Evolutionary conservation across 2,888 invertebrate species (phyloP).

Genomic region (Gymnoscelis rufifasciata): DNA sequence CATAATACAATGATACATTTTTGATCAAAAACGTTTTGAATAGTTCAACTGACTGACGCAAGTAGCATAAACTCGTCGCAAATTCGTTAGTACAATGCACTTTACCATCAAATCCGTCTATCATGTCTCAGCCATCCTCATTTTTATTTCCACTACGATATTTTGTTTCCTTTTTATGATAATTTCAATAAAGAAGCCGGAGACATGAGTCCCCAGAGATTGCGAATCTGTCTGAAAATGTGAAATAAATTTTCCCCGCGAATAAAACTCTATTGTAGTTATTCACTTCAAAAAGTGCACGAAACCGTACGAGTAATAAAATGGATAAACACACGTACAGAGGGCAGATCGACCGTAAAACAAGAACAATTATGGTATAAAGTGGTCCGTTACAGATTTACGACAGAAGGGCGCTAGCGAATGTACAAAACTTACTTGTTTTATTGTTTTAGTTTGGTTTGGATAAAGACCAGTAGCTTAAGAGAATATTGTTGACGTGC

Average conservation of each 20-base stretch:
- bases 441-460: conserved; percentile 23
- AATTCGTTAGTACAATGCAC: conserved; percentile 28
- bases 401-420: conserved; percentile 28
- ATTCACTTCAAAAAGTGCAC: conserved; percentile 24
- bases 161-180: conserved; percentile 30
- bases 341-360: conserved; percentile 35
- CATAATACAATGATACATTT: background rate
- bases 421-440: conserved; percentile 24
- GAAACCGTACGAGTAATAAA: conserved; percentile 30
- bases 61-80: too few species aligned
- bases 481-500: conserved; percentile 11
- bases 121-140: conserved; percentile 18
- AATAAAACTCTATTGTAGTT: conserved; percentile 26
- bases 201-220: conserved; percentile 24
- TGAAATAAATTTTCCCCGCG: conserved; percentile 25
- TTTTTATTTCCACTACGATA: conserved; percentile 23
- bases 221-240: conserved; percentile 26
- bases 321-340: conserved; percentile 31
- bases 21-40: too few species aligned
- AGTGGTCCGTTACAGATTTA: conserved; percentile 39
- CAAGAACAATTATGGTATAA: conserved; percentile 41
- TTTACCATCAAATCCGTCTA: conserved; percentile 18
- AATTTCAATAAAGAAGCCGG: conserved; percentile 32
- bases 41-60: too few species aligned
- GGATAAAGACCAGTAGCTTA: conserved; percentile 12